These are phyloP conservation scores for Catocala nupta DNA, from an alignment of 2,888 invertebrate genomes.

Conservation along the genomic window DNA sequence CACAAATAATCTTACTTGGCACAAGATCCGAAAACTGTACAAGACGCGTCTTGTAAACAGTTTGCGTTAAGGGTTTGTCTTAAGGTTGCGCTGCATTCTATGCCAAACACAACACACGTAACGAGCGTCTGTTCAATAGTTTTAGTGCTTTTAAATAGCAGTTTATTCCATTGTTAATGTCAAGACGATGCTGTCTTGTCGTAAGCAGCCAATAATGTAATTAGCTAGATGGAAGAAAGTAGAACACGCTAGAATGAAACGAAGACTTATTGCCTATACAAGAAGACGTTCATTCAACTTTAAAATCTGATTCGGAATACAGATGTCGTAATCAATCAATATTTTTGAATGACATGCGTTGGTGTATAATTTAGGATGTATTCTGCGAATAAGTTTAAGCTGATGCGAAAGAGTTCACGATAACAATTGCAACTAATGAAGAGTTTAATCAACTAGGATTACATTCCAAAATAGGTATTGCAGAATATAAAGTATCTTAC, in stretches of 20 bases:
- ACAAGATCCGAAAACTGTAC: no score
- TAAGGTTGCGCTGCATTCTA: no score
- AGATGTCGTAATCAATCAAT: conserved; percentile 4
- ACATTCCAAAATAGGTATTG: no score
- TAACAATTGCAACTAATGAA: conserved; percentile 7
- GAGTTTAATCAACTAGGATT: conserved; percentile 3
- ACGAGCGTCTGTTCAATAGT: no score
- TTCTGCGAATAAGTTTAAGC: conserved; percentile 2
- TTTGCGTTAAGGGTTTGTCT: no score
- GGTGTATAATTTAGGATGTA: conserved; percentile 8
- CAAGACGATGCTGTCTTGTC: background rate
- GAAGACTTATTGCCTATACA: background rate
- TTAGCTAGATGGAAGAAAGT: conserved; percentile 1
- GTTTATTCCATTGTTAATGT: no score
- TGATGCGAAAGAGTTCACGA: background rate
- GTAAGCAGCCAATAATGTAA: conserved; percentile 2
- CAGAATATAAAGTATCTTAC: no score
- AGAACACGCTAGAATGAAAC: background rate
- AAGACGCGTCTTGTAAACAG: no score
- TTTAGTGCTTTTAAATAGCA: no score
- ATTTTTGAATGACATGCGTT: conserved; percentile 11
- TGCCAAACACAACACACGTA: no score
- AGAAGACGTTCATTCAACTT: conserved; percentile 4
- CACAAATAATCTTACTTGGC: no score
- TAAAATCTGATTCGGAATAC: conserved; percentile 5